phyloP scores from a whole-genome alignment of 2,888 invertebrate species.

The Rhogogaster chlorosoma region DNA sequence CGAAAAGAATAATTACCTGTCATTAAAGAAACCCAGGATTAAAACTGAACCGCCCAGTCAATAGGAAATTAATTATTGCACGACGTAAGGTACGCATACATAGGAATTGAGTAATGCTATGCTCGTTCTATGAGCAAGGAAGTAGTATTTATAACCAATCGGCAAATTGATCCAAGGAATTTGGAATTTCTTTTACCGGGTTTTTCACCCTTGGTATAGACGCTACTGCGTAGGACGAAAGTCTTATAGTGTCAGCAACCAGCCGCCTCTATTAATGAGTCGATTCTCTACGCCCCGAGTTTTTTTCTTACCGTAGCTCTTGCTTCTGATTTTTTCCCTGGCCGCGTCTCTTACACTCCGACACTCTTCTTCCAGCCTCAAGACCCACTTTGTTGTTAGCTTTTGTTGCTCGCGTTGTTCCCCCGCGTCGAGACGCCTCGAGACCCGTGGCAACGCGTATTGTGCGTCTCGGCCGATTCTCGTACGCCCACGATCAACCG shows the following conservation, averaged over 20 bases:
- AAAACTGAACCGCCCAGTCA: slow-evolving; percentile 42
- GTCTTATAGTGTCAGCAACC: slow-evolving; percentile 57
- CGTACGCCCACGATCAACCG: slow-evolving; percentile 41
- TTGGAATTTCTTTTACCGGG: not conserved
- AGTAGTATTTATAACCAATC: not conserved
- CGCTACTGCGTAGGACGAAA: slow-evolving; percentile 34
- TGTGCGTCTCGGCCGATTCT: slow-evolving; percentile 46
- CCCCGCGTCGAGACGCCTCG: slow-evolving; percentile 38
- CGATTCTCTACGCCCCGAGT: slow-evolving; percentile 61
- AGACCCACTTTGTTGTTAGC: slow-evolving; percentile 52
- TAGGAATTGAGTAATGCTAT: not conserved
- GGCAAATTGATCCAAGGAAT: not conserved
- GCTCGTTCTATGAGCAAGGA: not conserved
- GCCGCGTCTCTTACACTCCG: slow-evolving; percentile 48
- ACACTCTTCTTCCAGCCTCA: slow-evolving; percentile 46
- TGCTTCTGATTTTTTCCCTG: slow-evolving; percentile 49
- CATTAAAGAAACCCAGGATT: slow-evolving; percentile 45
- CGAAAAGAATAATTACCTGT: slow-evolving; percentile 36
- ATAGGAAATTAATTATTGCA: slow-evolving; percentile 36
- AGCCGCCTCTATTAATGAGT: slow-evolving; percentile 64
- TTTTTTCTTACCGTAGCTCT: slow-evolving; percentile 48
- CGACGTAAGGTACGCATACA: not conserved
- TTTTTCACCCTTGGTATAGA: slow-evolving; percentile 26
- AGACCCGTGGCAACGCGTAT: slow-evolving; percentile 40
- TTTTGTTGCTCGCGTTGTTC: slow-evolving; percentile 39